Evolutionary conservation across 2,888 invertebrate genomes (phyloP), one percentile per base, ranked within the genome.

Genomic region (Xestia c-nigrum): DNA sequence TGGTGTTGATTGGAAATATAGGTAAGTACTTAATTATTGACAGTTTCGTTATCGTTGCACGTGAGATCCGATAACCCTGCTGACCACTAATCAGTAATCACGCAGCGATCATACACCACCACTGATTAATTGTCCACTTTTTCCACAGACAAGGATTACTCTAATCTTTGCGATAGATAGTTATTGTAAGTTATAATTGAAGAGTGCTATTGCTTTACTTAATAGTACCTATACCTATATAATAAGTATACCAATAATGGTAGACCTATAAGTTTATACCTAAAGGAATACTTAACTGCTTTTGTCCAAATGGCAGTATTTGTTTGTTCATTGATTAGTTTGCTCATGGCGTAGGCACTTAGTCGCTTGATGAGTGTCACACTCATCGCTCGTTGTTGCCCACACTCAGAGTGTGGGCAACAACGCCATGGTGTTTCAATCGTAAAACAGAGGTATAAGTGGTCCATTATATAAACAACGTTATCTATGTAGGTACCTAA

Each of bases 51-150:
- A 73, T 74, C 85, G 7, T 59, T 69, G 21, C 78, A 87, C 78
- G 83, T 86, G 79, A 69, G 86, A 83, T 83, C 40, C 57, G 83
- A 83, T 86, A 83, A 83, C 83, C 81, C 72, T 61, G 47, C 16
- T 83, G 86, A 86, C 86, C 84, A 55, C 24, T 55, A 63, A 72
- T 64, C 84, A 55, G n/a, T 55, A 63, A 72, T 64, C 83, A 83
- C 84, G 83, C 71, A 65, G 61, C 50, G n/a, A 57, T 71, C 83
- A 83, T 72, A 74, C 72, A 61, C 14, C 67, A 55, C 24, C 61
- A 72, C 72, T 68, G 78, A 85, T 83, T 85, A 71, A 57, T 40
- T 63, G 16, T 0, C 38, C 21, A 59, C 61, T 68, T 55, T 82
- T 82, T 69, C 55, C 50, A 76, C 31, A 52, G 43, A 47, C 47